Conservation (phyloP, 2,888 invertebrate species). For the Dynastes grantii region DNA sequence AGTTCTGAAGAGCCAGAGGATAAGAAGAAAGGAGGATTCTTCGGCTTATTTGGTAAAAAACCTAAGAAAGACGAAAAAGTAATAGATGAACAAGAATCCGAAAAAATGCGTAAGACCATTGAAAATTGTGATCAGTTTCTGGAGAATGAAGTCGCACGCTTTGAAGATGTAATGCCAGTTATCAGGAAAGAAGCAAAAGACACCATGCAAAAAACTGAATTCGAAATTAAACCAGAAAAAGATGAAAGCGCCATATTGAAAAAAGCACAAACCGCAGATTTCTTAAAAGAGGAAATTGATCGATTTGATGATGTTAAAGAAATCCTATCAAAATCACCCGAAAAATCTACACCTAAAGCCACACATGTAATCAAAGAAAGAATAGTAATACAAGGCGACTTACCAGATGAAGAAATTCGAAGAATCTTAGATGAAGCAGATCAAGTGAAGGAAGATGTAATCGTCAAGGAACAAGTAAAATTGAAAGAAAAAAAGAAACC, state of each 20-base stretch:
- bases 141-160: no score
- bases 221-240: no score
- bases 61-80: slow-evolving; percentile 54
- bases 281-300: no score
- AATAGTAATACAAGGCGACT: slow-evolving; percentile 15
- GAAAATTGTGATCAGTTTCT: no score
- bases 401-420: slow-evolving; percentile 22
- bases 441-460: slow-evolving; percentile 12
- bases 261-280: no score
- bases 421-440: slow-evolving; percentile 30
- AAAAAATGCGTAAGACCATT: slow-evolving; percentile 3
- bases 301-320: no score
- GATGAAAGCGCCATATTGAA: no score
- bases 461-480: slow-evolving; percentile 1
- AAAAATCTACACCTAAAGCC: background rate
- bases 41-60: slow-evolving; percentile 53
- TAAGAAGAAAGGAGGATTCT: no score
- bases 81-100: slow-evolving; percentile 21
- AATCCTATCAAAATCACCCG: background rate
- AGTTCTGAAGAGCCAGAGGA: slow-evolving; percentile 53
- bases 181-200: no score
- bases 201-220: no score
- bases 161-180: no score
- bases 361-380: slow-evolving; percentile 29
- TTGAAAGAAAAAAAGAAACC: slow-evolving; percentile 53